These are phyloP conservation scores for Hypanus sabinus DNA, from an alignment of 2,113 vertebrate species.

Conservation along the genomic window DNA sequence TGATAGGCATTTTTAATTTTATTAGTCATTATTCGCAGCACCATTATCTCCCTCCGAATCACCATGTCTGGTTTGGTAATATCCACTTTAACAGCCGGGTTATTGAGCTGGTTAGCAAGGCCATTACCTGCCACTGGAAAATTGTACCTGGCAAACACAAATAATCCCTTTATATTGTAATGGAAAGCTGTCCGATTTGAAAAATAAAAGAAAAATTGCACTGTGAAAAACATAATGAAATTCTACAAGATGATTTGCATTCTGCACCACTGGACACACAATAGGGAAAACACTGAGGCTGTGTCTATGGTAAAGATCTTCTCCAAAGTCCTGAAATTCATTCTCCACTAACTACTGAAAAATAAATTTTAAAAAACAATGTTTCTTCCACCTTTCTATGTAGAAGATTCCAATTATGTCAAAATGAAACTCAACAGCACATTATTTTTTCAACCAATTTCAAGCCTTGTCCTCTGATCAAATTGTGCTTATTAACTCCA, in stretches of 20 bases:
- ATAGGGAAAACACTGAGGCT: not conserved
- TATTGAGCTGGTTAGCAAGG: slow-evolving; percentile 83
- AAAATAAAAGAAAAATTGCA: not conserved
- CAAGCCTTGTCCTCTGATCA: not conserved
- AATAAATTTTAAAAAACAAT: too few species aligned
- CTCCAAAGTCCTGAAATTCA: not conserved
- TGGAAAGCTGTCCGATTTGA: not conserved
- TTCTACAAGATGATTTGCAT: not conserved
- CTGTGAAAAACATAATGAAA: not conserved
- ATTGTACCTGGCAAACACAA: slow-evolving; percentile 65
- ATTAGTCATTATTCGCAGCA: slow-evolving; percentile 80
- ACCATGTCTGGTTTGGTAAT: slow-evolving; percentile 78
- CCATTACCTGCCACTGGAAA: slow-evolving; percentile 84
- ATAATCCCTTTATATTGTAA: not conserved
- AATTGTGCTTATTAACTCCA: not conserved
- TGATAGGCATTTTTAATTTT: slow-evolving; percentile 85
- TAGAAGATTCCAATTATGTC: not conserved
- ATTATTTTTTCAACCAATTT: not conserved
- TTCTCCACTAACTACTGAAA: not conserved
- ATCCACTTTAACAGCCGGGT: slow-evolving; percentile 89
- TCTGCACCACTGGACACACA: not conserved
- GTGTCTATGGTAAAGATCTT: not conserved
- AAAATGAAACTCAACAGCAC: not conserved
- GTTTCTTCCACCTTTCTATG: not conserved
- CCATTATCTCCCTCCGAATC: slow-evolving; percentile 83